Percentiles rank a stretch among this genome's conserved stretches.
Conservation (phyloP, 37 sponge, comb jelly and placozoan genomes). For the Aphrocallistes beatrix region DNA sequence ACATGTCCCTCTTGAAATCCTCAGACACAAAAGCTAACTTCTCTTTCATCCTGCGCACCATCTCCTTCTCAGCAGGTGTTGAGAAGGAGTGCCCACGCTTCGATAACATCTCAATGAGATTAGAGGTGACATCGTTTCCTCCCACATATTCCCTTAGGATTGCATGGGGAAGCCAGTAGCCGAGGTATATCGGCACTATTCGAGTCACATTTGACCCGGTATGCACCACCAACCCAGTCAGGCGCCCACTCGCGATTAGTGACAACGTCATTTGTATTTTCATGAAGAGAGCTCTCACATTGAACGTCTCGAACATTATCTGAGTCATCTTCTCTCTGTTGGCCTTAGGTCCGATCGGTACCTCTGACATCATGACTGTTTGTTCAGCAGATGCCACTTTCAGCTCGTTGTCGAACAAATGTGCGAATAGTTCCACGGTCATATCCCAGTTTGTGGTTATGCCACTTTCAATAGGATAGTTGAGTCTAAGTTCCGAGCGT, state of each 20-base stretch:
- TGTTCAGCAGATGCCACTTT: not conserved
- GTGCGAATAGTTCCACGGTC: not conserved
- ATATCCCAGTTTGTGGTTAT: not conserved
- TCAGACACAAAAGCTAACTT: conserved; percentile 36
- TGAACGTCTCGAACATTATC: not conserved
- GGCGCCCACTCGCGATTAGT: not conserved
- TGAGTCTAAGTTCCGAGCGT: not conserved
- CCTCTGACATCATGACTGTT: not conserved
- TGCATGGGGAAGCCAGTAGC: conserved; percentile 40
- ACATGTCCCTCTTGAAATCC: conserved; percentile 37
- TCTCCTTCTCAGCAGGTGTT: conserved; percentile 24
- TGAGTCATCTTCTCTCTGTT: conserved; percentile 7
- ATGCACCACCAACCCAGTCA: conserved; percentile 35
- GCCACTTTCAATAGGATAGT: not conserved
- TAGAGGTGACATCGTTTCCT: not conserved
- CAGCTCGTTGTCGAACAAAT: not conserved
- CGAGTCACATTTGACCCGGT: conserved; percentile 26
- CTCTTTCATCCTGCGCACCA: conserved; percentile 34
- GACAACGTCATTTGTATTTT: not conserved
- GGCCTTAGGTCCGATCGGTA: not conserved
- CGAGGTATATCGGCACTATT: conserved; percentile 36
- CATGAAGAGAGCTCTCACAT: not conserved
- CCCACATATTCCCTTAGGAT: conserved; percentile 24
- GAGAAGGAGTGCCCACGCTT: not conserved
- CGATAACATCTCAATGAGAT: conserved; percentile 12